These are phyloP conservation scores for Coenonympha arcania DNA, from an alignment of 2,888 invertebrate genomes.

Conservation along the genomic window DNA sequence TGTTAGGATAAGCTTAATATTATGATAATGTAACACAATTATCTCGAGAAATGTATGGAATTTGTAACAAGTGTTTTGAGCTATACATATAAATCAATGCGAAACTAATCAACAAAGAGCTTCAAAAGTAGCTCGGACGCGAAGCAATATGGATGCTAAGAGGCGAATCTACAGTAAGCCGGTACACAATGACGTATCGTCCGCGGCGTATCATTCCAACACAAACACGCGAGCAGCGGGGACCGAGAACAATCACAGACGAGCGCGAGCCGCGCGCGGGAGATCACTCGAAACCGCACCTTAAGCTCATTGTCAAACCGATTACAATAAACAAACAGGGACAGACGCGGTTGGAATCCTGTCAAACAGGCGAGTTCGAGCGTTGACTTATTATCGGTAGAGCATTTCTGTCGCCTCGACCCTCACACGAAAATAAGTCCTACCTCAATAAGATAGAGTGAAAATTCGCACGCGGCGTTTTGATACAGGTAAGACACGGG, in stretches of 20 bases:
- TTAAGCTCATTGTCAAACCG: conserved; percentile 75
- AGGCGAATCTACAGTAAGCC: conserved; percentile 71
- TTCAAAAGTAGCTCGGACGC: conserved; percentile 62
- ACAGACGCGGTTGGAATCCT: conserved; percentile 75
- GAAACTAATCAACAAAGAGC: conserved; percentile 48
- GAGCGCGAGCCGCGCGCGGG: conserved; percentile 66
- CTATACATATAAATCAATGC: conserved; percentile 29
- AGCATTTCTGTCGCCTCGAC: conserved; percentile 57
- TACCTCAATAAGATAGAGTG: conserved; percentile 33
- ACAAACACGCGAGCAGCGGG: conserved; percentile 63
- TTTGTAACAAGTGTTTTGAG: conserved; percentile 26
- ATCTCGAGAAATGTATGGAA: conserved; percentile 9
- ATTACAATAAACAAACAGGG: conserved; percentile 75
- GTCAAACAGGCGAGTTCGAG: conserved; percentile 74
- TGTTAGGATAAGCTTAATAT: no score
- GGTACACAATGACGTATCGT: conserved; percentile 70
- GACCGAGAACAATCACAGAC: conserved; percentile 37
- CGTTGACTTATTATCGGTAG: conserved; percentile 74
- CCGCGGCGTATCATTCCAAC: conserved; percentile 71
- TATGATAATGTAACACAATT: no score
- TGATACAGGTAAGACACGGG: conserved; percentile 70
- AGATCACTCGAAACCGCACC: conserved; percentile 75
- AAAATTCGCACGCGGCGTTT: conserved; percentile 29
- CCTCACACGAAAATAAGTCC: conserved; percentile 35
- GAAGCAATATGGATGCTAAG: conserved; percentile 70